Conservation (phyloP, 2,797 vertebrate species). For the Lagodon rhomboides region DNA sequence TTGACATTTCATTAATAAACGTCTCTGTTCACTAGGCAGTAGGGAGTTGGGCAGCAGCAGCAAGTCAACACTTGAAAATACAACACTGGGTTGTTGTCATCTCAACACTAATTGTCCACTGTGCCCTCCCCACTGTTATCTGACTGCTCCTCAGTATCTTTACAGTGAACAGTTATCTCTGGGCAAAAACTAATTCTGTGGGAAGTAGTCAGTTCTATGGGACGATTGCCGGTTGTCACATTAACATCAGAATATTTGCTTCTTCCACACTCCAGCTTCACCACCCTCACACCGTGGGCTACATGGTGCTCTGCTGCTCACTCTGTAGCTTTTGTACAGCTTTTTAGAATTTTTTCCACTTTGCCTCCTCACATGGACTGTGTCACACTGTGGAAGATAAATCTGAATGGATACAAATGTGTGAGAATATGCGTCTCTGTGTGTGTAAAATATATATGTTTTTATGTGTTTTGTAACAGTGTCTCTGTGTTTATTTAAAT, state of each 20-base stretch:
- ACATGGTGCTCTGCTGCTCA: slow-evolving; percentile 3
- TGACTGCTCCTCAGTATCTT: background rate
- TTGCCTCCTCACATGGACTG: background rate
- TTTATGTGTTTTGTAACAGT: background rate
- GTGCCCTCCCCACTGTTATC: background rate
- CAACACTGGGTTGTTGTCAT: background rate
- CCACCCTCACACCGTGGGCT: background rate
- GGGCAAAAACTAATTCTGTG: background rate
- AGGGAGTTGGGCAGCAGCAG: background rate
- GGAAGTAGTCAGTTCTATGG: background rate
- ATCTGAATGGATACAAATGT: slow-evolving; percentile 16
- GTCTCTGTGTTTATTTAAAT: background rate
- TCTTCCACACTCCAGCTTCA: background rate
- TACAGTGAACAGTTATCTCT: background rate
- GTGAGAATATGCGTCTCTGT: background rate
- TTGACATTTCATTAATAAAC: slow-evolving; percentile 5
- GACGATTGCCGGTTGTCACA: background rate
- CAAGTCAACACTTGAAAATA: slow-evolving; percentile 2
- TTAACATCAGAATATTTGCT: background rate
- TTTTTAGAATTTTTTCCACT: background rate
- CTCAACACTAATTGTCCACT: background rate
- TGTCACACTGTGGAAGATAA: slow-evolving; percentile 34
- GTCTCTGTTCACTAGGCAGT: background rate
- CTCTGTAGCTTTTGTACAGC: slow-evolving; percentile 32
- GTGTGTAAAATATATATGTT: background rate